Base-by-base conservation (phyloP, 2,888 invertebrate genomes). In the Acanthococcus lagerstroemiae region DNA sequence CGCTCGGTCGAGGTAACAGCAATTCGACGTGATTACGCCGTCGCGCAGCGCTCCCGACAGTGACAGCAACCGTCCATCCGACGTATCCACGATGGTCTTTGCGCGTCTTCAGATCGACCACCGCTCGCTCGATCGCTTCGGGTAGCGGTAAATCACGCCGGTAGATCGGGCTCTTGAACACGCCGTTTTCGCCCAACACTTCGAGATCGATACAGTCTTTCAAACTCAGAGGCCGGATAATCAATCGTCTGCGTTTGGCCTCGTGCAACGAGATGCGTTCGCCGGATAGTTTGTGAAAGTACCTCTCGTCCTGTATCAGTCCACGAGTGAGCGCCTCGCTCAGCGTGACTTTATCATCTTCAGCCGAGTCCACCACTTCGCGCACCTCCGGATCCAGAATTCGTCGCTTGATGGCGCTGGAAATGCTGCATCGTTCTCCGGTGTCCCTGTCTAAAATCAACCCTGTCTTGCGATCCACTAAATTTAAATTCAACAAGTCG, bases 151-250 rank as follows among this genome's bases (percentile, higher is more conserved):
- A 78, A 73, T 85, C 85, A 4, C 82, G 80, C 71, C 85, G 84
- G 72, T 88, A 88, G 68, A 88, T 83, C 0, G 91, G 88, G 72
- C 95, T 93, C 60, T 84, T 80, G 70, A 95, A 87, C 74, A 83
- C 84, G 69, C 87, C 86, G n/a, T 78, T 77, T 58, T 84, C 83
- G 72, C 90, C 90, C 73, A 94, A 82, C 70, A 91, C 79, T 75
- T 87, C 86, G 73, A 84, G 81, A 76, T 91, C 90, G 69, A 88
- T 82, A 67, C 78, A 77, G 74, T 95, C 95, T 78, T 93, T 90
- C 30, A 97, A 80, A n/a, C 94, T 92, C 81, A 92, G 83, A 0
- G 95, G 94, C 78, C 91, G 92, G 60, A 86, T 82, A 72, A 95
- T 89, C 56, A 88, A 80, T 65, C 87, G 85, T 70, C 88, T 82